Conservation (phyloP, 1,140 invertebrate species). For the Leptonema lineaticorne region DNA sequence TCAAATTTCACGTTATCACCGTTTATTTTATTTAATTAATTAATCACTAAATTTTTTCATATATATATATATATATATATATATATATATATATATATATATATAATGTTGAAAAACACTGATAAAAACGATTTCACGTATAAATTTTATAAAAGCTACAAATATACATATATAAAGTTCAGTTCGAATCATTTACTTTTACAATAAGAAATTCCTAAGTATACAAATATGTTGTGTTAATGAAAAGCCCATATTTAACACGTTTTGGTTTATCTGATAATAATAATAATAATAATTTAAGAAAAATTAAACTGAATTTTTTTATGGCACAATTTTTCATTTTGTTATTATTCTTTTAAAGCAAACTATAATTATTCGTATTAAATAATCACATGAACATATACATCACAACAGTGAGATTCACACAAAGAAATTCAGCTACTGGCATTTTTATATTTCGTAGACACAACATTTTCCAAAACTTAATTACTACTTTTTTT, state of each 20-base stretch:
- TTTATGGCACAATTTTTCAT: conserved; percentile 5
- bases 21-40: not conserved
- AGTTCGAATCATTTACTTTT: not conserved
- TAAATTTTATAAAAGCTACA: conserved; percentile 17
- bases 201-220: conserved; percentile 6
- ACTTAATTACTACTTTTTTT: no score
- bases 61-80: not conserved
- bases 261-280: no score
- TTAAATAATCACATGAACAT: not conserved
- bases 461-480: no score
- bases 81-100: not conserved
- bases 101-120: not conserved
- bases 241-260: no score
- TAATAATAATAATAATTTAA: no score
- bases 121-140: conserved; percentile 2
- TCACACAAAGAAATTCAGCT: no score
- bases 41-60: not conserved
- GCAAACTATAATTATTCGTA: not conserved
- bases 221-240: not conserved
- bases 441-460: no score
- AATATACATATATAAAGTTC: conserved; percentile 17
- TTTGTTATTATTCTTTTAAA: not conserved
- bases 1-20: not conserved
- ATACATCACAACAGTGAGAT: not conserved
- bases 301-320: not conserved